Evolutionary conservation across 2,797 vertebrate genomes (phyloP).

Genomic region (Enteromius afrohamiltoni): DNA sequence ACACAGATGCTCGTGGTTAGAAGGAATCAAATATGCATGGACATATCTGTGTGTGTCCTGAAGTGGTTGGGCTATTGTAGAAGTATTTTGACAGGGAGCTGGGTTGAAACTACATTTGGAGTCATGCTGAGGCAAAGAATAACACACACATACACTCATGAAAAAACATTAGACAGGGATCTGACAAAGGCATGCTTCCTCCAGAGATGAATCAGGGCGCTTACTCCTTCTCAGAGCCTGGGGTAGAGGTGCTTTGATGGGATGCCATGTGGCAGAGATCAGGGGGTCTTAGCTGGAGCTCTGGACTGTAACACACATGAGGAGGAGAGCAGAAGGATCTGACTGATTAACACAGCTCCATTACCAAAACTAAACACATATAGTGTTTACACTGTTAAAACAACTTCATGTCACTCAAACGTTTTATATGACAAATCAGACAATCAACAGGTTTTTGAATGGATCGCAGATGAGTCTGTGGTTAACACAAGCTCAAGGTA

Average conservation of each 20-base stretch:
- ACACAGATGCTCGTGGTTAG: constrained; percentile 20
- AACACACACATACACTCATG: constrained; percentile 64
- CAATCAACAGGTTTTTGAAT: neutral
- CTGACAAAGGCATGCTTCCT: constrained; percentile 69
- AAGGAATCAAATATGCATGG: constrained; percentile 14
- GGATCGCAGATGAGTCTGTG: neutral
- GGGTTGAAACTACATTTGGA: constrained; percentile 55
- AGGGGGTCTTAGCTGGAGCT: constrained; percentile 78
- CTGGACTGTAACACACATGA: constrained; percentile 77
- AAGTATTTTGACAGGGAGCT: constrained; percentile 58
- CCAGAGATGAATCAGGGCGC: constrained; percentile 65
- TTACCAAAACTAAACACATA: neutral
- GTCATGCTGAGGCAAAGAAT: constrained; percentile 63
- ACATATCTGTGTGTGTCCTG: constrained; percentile 25
- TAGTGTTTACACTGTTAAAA: neutral
- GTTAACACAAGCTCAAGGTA: neutral
- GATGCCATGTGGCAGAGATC: constrained; percentile 82
- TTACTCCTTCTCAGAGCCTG: constrained; percentile 73
- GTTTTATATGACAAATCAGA: neutral
- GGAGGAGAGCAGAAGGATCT: constrained; percentile 76
- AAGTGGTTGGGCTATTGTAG: constrained; percentile 37
- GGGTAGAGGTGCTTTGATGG: constrained; percentile 78
- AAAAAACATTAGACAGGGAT: constrained; percentile 71
- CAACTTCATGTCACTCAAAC: neutral
- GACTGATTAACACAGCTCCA: constrained; percentile 76